Evolutionary conservation across 2,113 vertebrate species (phyloP), one percentile per base, ranked within the genome.

Genomic region (Delphinus delphis): DNA sequence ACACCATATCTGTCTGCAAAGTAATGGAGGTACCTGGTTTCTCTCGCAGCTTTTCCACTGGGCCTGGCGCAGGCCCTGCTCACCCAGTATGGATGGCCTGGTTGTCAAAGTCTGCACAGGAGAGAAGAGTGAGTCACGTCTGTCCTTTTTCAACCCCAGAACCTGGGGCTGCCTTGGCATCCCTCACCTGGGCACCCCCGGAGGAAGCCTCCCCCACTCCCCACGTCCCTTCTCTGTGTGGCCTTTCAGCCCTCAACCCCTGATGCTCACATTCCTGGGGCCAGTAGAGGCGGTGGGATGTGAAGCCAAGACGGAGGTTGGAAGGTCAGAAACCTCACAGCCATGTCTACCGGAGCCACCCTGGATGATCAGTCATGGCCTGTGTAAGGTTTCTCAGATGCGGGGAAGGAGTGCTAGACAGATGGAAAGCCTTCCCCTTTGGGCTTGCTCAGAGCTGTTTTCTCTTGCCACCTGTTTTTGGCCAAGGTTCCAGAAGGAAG

Each of bases 361-460:
- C 71, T 74, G 47, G 31, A 17, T 0, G 0, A 47, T 55, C 86
- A 44, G 3, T 83, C 60, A 71, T 0, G 0, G 38, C 60, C 53
- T 3, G 10, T 23, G 81, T 80, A 21, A 53, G 76, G 44, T n/a
- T 93, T 93, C 65, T 96, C n/a, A 1, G 31, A n/a, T 4, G 53
- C 0, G 1, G 15, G 36, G 28, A 26, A 53, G 60, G 85, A 2
- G 1, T 31, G 26, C n/a, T 17, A 9, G 25, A 26, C 31, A 15
- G 65, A 18, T 2, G n/a, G 77, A 53, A 60, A 82, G 26, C 17
- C 36, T 41, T 41, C 65, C 38, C 1, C 62, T 38, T 62, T 0
- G 8, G 15, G 8, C 33, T 58, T 80, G 23, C 53, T 80, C 89
- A 87, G 85, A 47, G 44, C 33, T 10, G 0, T 28, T 60, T 87